phyloP scores from a whole-genome alignment of 2,113 vertebrate genomes.

The Clarias batrachus region DNA sequence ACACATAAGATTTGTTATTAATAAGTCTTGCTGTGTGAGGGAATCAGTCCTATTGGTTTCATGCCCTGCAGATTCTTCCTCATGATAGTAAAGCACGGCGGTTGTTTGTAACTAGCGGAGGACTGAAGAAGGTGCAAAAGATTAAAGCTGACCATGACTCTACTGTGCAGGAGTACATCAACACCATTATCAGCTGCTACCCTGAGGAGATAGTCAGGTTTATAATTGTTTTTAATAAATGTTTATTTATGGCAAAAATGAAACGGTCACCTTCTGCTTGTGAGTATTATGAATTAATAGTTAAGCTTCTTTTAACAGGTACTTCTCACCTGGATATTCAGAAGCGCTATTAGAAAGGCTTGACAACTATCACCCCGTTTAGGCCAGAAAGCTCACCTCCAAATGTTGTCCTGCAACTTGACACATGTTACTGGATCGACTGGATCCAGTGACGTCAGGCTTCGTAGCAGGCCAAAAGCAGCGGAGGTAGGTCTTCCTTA shows the following conservation, averaged over 20 bases:
- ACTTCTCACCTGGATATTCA: conserved; percentile 90
- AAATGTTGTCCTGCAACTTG: background rate
- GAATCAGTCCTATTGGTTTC: background rate
- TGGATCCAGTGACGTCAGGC: too few relatives aligned
- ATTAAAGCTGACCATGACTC: conserved; percentile 87
- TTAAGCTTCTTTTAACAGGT: conserved; percentile 72
- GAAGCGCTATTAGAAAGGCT: conserved; percentile 83
- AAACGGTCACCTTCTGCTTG: background rate
- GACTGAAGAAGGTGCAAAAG: conserved; percentile 92
- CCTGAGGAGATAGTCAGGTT: conserved; percentile 96
- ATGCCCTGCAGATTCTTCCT: conserved; percentile 81
- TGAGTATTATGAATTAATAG: background rate
- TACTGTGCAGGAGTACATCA: conserved; percentile 85
- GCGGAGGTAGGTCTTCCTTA: too few relatives aligned
- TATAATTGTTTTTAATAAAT: conserved; percentile 27
- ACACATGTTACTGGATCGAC: too few relatives aligned
- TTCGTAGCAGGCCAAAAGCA: too few relatives aligned
- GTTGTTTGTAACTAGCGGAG: conserved; percentile 91
- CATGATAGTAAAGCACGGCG: conserved; percentile 88
- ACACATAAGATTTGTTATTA: background rate
- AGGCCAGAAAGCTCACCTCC: conserved; percentile 34
- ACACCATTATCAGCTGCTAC: conserved; percentile 86
- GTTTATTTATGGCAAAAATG: background rate
- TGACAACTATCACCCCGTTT: conserved; percentile 82
- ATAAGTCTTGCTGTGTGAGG: background rate